Evolutionary conservation across 2,113 vertebrate species (phyloP).

Genomic region (Danio rerio): GRCz12tu NC_133195.1:26177001-26177500

Average conservation of each 20-base stretch:
- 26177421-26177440: too few relatives aligned
- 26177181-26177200: neutral
- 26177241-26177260: neutral
- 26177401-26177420: too few relatives aligned
- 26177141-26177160: conserved; percentile 97
- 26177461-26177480: too few relatives aligned
- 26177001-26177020: neutral
- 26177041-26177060: conserved; percentile 85
- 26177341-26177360: too few relatives aligned
- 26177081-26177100: conserved; percentile 88
- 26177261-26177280: too few relatives aligned
- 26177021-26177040: conserved; percentile 82
- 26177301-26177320: too few relatives aligned
- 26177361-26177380: too few relatives aligned
- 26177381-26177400: too few relatives aligned
- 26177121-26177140: conserved; percentile 88
- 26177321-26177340: too few relatives aligned
- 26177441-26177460: too few relatives aligned
- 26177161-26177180: conserved; percentile 96
- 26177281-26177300: too few relatives aligned
- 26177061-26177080: conserved; percentile 94
- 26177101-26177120: conserved; percentile 88
- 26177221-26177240: neutral
- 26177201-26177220: neutral
- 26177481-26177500: too few relatives aligned